phyloP scores from a whole-genome alignment of 2,797 vertebrate genomes.

The Staurois parvus region DNA sequence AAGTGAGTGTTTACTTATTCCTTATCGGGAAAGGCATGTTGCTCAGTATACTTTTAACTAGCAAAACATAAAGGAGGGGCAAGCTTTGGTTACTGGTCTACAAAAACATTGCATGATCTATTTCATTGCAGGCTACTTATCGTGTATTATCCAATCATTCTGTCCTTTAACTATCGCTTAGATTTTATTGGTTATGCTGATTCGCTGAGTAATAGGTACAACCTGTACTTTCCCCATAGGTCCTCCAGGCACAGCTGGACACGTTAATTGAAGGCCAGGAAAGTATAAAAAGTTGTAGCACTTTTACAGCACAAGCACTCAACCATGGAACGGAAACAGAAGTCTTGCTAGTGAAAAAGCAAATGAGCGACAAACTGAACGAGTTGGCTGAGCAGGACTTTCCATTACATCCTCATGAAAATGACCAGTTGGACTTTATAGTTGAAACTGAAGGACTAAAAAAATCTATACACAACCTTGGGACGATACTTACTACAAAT shows the following conservation, averaged over 20 bases:
- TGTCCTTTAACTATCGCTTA: neutral
- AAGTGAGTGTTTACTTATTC: slow-evolving; percentile 78
- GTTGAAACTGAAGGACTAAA: slow-evolving; percentile 94
- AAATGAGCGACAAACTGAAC: slow-evolving; percentile 92
- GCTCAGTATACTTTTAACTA: neutral
- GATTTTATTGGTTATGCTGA: neutral
- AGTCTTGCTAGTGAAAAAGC: slow-evolving; percentile 95
- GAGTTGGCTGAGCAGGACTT: slow-evolving; percentile 88
- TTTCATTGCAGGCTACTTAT: neutral
- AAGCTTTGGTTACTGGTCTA: neutral
- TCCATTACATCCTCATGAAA: slow-evolving; percentile 90
- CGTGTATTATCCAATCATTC: neutral
- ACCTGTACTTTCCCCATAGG: slow-evolving; percentile 73
- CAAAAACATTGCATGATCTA: neutral
- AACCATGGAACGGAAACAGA: slow-evolving; percentile 92
- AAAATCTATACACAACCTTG: slow-evolving; percentile 96
- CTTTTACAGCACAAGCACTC: slow-evolving; percentile 93
- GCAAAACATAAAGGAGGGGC: neutral
- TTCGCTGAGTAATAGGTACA: slow-evolving; percentile 7
- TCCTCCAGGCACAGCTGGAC: slow-evolving; percentile 92
- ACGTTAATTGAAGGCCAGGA: slow-evolving; percentile 91
- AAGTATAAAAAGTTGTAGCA: slow-evolving; percentile 92
- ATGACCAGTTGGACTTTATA: slow-evolving; percentile 91
- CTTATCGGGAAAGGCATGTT: neutral
- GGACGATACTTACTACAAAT: slow-evolving; percentile 91